Evolutionary conservation across 2,888 invertebrate species (phyloP), one percentile per base, ranked within the genome.

Genomic region (Scaptomyza parva): DNA sequence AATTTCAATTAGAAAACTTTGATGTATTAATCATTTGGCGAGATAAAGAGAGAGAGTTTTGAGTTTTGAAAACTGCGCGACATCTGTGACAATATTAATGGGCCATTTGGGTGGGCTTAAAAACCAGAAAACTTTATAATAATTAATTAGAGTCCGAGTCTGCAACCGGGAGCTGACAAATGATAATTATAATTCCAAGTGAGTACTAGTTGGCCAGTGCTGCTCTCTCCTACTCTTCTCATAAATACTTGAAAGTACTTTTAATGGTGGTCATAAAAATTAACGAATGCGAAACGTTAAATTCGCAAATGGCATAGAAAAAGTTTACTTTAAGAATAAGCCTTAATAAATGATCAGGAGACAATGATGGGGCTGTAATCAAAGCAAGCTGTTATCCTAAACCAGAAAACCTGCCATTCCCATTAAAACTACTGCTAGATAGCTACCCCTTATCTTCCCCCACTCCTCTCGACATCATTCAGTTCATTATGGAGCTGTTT

Each of bases 31-130:
- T 88, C 77, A 83, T 88, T 44, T 17, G 17, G 9, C 17, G 17
- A n/a, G n/a, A n/a, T n/a, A n/a, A n/a, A n/a, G n/a, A n/a, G n/a
- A 37, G 59, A 26, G 47, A 41, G 37, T 57, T 62, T 53, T 68
- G 59, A 39, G 55, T 40, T 58, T 37, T 22, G 30, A 39, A 47
- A 58, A 60, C 66, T 61, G 73, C 77, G 86, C 77, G 88, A 83
- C 84, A 84, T 83, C 84, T 84, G 84, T 64, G 88, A 77, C 84
- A 88, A 73, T 86, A 84, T 84, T 84, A 88, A 84, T 86, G 86
- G 84, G 63, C 55, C 59, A 63, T 59, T 58, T 11, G 48, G 62
- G 52, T 30, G 48, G 57, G 78, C 57, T 60, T 66, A 45, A 66
- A 61, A 61, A 59, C 48, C 50, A 71, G 70, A 80, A 80, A 85